Conservation (phyloP, 2,797 vertebrate genomes). For the Cryptoprocta ferox region DNA sequence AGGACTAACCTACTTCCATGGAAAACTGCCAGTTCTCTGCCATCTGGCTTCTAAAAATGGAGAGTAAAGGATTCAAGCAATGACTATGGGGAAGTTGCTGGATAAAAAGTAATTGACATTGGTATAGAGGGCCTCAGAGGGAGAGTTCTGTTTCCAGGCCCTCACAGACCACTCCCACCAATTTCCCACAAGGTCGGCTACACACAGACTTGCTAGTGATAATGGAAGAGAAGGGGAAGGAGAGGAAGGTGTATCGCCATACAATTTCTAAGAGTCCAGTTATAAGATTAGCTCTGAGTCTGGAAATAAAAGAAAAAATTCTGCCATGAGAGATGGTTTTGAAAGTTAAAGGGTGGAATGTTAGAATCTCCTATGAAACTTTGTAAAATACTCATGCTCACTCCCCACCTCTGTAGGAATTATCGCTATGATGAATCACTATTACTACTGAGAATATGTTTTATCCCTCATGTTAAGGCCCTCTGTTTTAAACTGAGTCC, state of each 20-base stretch:
- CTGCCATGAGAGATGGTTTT: background rate
- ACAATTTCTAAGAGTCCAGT: background rate
- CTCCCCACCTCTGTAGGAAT: background rate
- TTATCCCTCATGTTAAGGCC: background rate
- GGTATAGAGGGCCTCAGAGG: background rate
- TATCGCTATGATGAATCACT: background rate
- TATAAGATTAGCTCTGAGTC: background rate
- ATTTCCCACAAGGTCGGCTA: background rate
- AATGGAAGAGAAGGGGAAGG: background rate
- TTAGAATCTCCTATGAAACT: background rate
- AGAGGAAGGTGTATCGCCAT: too few species aligned
- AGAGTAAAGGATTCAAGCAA: background rate
- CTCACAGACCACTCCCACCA: background rate
- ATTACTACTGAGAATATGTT: background rate
- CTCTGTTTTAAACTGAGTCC: background rate
- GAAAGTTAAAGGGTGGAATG: background rate
- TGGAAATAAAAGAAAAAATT: background rate
- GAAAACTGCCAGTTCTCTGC: background rate
- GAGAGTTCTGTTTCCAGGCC: background rate
- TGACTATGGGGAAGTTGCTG: background rate
- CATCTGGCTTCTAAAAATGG: background rate
- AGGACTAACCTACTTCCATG: background rate
- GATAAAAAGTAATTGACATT: background rate
- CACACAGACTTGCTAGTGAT: background rate
- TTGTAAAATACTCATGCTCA: background rate